These are phyloP conservation scores for Arrhamphus sclerolepis DNA, from an alignment of 2,797 vertebrate genomes.

Conservation along the genomic window DNA sequence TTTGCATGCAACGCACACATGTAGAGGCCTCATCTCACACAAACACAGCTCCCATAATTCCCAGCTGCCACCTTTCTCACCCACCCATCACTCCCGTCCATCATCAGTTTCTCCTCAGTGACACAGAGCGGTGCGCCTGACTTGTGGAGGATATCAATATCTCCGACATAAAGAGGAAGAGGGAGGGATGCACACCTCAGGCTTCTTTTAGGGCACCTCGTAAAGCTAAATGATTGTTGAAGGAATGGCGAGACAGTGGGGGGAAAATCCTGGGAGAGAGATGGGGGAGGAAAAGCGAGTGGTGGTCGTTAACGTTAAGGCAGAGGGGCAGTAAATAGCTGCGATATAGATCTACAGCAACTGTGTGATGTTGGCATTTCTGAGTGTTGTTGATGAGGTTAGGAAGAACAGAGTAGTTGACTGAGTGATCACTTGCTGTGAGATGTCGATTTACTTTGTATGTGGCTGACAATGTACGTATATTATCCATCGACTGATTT, in stretches of 20 bases:
- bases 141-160: slow-evolving; percentile 89
- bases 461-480: slow-evolving; percentile 25
- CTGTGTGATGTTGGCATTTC: slow-evolving; percentile 40
- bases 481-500: slow-evolving; percentile 66
- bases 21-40: slow-evolving; percentile 38
- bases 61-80: slow-evolving; percentile 38
- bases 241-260: slow-evolving; percentile 64
- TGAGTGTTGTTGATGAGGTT: slow-evolving; percentile 48
- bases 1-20: slow-evolving; percentile 59
- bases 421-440: slow-evolving; percentile 61
- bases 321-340: slow-evolving; percentile 88
- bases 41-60: slow-evolving; percentile 37
- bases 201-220: slow-evolving; percentile 91
- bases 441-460: slow-evolving; percentile 41
- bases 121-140: slow-evolving; percentile 83
- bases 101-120: slow-evolving; percentile 88
- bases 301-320: slow-evolving; percentile 86
- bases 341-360: slow-evolving; percentile 52
- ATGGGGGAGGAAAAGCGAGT: slow-evolving; percentile 77
- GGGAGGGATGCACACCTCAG: slow-evolving; percentile 78
- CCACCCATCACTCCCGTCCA: slow-evolving; percentile 88
- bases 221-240: slow-evolving; percentile 97
- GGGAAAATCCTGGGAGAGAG: slow-evolving; percentile 22
- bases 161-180: slow-evolving; percentile 88
- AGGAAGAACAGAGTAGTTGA: slow-evolving; percentile 55